Evolutionary conservation across 1,140 invertebrate genomes (phyloP).

Genomic region (Procambarus virginalis): DNA sequence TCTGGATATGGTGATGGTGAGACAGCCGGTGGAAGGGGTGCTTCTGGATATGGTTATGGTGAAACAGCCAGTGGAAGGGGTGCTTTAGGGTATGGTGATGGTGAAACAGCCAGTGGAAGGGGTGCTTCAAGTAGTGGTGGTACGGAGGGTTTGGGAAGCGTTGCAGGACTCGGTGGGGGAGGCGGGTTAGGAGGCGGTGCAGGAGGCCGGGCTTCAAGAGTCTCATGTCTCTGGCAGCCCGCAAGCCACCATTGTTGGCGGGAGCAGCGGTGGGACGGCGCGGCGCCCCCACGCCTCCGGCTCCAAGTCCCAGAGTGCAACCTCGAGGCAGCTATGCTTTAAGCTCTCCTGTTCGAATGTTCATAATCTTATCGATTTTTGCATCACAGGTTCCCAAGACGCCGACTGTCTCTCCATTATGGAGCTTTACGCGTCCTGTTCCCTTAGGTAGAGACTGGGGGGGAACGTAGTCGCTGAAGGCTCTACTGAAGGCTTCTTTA

Average conservation of each 20-base stretch:
- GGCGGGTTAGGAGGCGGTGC: neutral
- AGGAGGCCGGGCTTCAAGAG: neutral
- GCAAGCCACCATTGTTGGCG: conserved; percentile 22
- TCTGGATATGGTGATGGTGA: too few species aligned
- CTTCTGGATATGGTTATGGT: neutral
- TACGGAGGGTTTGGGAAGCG: neutral
- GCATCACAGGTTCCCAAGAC: conserved; percentile 9
- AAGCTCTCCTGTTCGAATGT: conserved; percentile 33
- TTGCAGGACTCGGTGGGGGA: neutral
- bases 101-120: neutral
- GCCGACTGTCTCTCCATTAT: conserved; percentile 28
- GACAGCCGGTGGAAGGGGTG: too few species aligned
- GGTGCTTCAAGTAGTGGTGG: neutral
- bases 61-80: too few species aligned
- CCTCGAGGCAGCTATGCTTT: conserved; percentile 31
- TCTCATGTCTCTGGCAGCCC: conserved; percentile 17
- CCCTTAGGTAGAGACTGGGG: neutral
- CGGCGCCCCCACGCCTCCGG: neutral
- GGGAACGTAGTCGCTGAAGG: neutral
- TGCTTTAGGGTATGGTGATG: neutral
- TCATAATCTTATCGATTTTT: conserved; percentile 36
- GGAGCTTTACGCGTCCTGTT: neutral
- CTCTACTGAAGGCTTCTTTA: neutral
- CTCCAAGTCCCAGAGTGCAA: neutral
- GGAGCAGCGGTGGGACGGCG: conserved; percentile 4